Conservation (phyloP, 2,888 invertebrate species). For the Mythimna loreyi region DNA sequence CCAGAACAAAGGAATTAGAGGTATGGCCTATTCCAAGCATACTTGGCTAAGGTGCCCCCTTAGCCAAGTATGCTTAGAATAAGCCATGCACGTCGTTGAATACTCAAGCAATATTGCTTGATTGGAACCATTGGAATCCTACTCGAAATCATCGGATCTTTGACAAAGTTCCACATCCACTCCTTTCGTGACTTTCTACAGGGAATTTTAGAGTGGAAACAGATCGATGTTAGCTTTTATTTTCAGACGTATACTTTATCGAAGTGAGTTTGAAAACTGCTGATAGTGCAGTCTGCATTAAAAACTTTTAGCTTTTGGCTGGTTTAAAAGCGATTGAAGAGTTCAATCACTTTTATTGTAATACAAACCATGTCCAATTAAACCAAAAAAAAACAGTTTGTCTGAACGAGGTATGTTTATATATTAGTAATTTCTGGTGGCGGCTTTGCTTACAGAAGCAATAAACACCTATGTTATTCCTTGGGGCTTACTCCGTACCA, state of each 20-base stretch:
- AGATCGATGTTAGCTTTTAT: slow-evolving; percentile 42
- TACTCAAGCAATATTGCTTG: no score
- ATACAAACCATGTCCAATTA: not conserved
- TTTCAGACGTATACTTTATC: slow-evolving; percentile 41
- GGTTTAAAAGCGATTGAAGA: no score
- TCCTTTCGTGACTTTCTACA: slow-evolving; percentile 20
- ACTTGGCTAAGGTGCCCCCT: no score
- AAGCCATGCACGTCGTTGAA: no score
- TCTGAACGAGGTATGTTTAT: no score
- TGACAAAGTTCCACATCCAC: slow-evolving; percentile 16
- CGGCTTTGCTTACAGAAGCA: no score
- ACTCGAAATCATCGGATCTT: slow-evolving; percentile 9
- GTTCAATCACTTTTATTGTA: not conserved
- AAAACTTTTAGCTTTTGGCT: slow-evolving; percentile 5
- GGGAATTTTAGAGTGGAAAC: slow-evolving; percentile 44
- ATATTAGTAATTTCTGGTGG: no score
- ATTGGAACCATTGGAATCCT: not conserved
- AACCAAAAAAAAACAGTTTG: not conserved
- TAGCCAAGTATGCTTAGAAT: no score
- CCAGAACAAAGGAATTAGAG: no score
- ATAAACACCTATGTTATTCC: no score
- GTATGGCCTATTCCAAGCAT: no score
- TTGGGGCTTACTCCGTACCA: no score
- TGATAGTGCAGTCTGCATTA: slow-evolving; percentile 3
- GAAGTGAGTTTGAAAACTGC: slow-evolving; percentile 36